Evolutionary conservation across 2,888 invertebrate species (phyloP), one percentile per base, ranked within the genome.

Genomic region (Lamellibrachia columna): DNA sequence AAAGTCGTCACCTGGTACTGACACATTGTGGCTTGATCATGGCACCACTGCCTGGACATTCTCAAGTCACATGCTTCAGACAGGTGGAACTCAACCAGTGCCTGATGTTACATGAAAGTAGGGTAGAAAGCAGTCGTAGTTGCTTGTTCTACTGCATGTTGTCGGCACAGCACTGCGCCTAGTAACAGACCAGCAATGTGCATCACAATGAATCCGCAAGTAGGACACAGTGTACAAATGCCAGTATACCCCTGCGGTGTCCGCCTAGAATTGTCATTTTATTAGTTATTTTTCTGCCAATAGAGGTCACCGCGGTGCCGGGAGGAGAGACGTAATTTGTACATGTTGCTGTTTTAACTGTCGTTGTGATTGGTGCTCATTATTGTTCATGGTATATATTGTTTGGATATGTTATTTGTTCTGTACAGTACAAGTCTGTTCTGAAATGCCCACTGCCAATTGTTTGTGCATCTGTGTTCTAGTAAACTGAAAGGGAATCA

Each of bases 341-440:
- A 75, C 75, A 75, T 75, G 75, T 75, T 11, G 75, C 75, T 75
- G 75, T 75, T 22, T 58, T 75, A 75, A 75, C 75, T 22, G 75
- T 75, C n/a, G 75, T 75, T 75, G 75, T n/a, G 22, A 75, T 22
- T 75, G 75, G 75, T 75, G 75, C 75, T 75, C 75, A 15, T 75
- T 75, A 75, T 75, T 75, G 75, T 75, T 75, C 75, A 11, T 75
- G 75, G 75, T 75, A 22, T 75, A 75, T 75, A 75, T 75, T 75
- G 75, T 75, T 15, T 75, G 9, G 75, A 11, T 75, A 60, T 7
- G 75, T 75, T 75, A 75, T n/a, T 75, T 2, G 22, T 1, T 75
- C 75, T 75, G 75, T 75, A 75, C n/a, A 6, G 75, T 75, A 75
- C n/a, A 6, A 75, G 15, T 4, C 75, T 22, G 6, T 22, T 75